Evolutionary conservation across 35 echinoderm and acorn worm genomes (phyloP).

Genomic region (Apostichopus japonicus): DNA sequence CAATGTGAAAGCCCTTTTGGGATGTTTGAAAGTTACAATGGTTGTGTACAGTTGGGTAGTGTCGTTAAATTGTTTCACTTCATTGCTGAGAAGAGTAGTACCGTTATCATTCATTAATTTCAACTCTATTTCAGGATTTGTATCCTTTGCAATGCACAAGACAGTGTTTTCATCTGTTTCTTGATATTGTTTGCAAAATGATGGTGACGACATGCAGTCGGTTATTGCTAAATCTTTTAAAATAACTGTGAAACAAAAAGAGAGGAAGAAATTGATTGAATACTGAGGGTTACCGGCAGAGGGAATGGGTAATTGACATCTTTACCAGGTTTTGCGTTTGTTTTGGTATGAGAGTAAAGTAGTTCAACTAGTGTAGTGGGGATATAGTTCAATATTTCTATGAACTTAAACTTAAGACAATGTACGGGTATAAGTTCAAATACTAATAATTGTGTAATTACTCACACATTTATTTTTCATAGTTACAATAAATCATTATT

Average conservation of each 20-base stretch:
- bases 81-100: neutral
- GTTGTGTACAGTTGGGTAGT: neutral
- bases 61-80: no score
- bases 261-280: neutral
- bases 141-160: neutral
- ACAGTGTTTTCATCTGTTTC: neutral
- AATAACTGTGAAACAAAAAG: neutral
- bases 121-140: neutral
- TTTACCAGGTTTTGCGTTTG: no score
- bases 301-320: neutral
- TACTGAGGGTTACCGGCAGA: neutral
- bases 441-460: no score
- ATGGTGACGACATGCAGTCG: neutral
- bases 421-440: no score
- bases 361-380: no score
- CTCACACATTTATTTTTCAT: no score
- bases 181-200: neutral
- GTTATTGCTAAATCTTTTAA: neutral
- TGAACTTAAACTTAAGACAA: no score
- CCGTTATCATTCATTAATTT: neutral
- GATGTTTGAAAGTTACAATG: neutral
- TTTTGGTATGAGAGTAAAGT: no score
- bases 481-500: no score
- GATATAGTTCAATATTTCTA: no score
- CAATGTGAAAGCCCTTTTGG: neutral